Percentiles rank a stretch among this genome's conserved stretches.
phyloP scores from a whole-genome alignment of 2,113 vertebrate genomes.

The Eolophus roseicapilla region DNA sequence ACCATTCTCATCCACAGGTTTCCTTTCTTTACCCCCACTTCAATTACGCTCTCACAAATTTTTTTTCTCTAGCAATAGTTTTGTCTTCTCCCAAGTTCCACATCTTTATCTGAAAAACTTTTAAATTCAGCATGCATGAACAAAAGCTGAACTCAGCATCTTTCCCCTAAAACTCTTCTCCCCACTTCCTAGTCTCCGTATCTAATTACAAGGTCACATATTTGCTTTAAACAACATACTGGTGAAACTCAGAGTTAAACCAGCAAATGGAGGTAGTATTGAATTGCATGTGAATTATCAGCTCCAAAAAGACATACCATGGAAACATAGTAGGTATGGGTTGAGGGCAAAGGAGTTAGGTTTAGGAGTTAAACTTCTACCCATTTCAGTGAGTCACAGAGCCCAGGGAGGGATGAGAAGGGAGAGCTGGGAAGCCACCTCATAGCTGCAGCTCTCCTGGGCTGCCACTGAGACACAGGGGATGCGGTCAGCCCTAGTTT shows the following conservation, averaged over 20 bases:
- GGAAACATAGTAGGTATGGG: not conserved
- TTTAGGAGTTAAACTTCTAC: not conserved
- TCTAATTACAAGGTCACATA: not conserved
- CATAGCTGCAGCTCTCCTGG: not conserved
- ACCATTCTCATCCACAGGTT: not conserved
- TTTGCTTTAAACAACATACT: not conserved
- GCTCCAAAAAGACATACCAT: not conserved
- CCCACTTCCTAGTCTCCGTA: not conserved
- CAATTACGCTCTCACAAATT: accelerated
- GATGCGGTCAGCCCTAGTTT: not conserved
- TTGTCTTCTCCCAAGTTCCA: not conserved
- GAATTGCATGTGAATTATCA: not conserved
- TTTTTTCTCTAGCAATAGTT: not conserved
- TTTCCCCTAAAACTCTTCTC: not conserved
- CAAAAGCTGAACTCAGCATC: not conserved
- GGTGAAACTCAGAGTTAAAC: not conserved
- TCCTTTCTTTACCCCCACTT: not conserved
- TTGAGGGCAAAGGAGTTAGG: not conserved
- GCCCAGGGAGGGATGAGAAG: not conserved
- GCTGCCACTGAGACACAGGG: not conserved
- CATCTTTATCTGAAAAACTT: not conserved
- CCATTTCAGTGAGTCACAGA: not conserved
- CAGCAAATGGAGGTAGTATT: not conserved
- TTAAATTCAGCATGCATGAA: not conserved
- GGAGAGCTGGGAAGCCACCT: not conserved